Evolutionary conservation across 2,797 vertebrate species (phyloP), one percentile per base, ranked within the genome.

Genomic region (Mallotus villosus): DNA sequence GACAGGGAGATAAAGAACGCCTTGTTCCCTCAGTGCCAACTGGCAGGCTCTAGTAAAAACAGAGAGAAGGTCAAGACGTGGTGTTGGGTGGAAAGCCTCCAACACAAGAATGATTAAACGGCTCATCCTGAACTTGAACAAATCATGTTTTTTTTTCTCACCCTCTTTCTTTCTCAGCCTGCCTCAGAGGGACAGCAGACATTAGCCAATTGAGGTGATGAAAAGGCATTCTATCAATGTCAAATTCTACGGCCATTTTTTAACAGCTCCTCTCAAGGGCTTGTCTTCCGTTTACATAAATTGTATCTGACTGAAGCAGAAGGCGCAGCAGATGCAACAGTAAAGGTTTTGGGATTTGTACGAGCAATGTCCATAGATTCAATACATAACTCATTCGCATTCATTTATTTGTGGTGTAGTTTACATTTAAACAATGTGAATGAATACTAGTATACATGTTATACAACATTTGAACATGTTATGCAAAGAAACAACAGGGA

Each of bases 181-280:
- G 4, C 73, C 55, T 79, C 62, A 83, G 71, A 70, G 63, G 63
- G 71, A 77, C 63, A 12, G 41, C 0, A 0, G 68, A 66, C 70
- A 72, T 77, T 19, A 58, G 60, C 29, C 67, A 69, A 80, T 67
- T 12, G 57, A 70, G 29, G 17, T 63, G 73, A 71, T 74, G 51
- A 63, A 80, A 79, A 68, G 19, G 27, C 69, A 41, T 65, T 17
- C 12, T 51, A 71, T 72, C 25, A 19, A 22, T 25, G 55, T 57
- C 46, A n/a, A 75, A 76, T 58, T 75, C 59, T 70, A 32, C 61
- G 70, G 57, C 70, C 16, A 66, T 57, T 49, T 75, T 59, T 74
- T 82, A 67, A 80, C 64, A 81, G 68, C 65, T 72, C 57, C 71
- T 68, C 67, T 74, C 59, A 5, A 46, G 69, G 83, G 76, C 67